A percentile compares a stretch with the other conserved stretches of the same genome.
Evolutionary conservation across 1,140 invertebrate genomes (phyloP).

Genomic region (Tribolium castaneum): DNA sequence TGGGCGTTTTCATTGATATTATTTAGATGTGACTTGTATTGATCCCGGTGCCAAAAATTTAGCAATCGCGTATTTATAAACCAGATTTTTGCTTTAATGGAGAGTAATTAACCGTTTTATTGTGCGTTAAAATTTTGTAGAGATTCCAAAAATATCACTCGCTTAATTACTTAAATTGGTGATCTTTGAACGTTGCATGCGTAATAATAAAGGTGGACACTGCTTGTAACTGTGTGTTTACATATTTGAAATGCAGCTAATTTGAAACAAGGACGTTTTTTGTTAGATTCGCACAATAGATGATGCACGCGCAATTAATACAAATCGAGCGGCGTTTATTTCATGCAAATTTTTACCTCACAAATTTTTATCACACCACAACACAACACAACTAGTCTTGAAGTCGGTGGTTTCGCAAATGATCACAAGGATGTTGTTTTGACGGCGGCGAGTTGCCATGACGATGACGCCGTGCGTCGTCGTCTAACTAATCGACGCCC

Average conservation of each 20-base stretch:
- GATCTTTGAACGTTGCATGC: slow-evolving; percentile 11
- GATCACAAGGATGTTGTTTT: slow-evolving; percentile 26
- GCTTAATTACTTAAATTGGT: background rate
- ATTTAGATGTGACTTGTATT: background rate
- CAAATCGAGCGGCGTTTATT: background rate
- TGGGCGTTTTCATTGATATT: slow-evolving; percentile 10
- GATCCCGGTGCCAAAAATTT: slow-evolving; percentile 19
- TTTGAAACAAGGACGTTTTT: slow-evolving; percentile 18
- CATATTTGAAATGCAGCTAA: background rate
- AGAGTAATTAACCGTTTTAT: slow-evolving; percentile 19
- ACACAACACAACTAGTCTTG: background rate
- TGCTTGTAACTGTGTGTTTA: too few relatives aligned
- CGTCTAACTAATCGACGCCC: background rate
- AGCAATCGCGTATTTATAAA: slow-evolving; percentile 6
- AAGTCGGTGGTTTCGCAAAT: slow-evolving; percentile 3
- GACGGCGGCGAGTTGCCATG: slow-evolving; percentile 27
- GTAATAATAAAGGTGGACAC: background rate
- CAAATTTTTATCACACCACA: background rate
- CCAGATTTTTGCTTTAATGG: background rate
- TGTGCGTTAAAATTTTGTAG: background rate
- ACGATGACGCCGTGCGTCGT: background rate
- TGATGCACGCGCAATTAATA: background rate
- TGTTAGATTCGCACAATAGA: background rate
- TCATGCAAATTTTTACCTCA: background rate
- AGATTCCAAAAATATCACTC: slow-evolving; percentile 8